phyloP scores from a whole-genome alignment of 2,888 invertebrate genomes.

The Noctua janthe region DNA sequence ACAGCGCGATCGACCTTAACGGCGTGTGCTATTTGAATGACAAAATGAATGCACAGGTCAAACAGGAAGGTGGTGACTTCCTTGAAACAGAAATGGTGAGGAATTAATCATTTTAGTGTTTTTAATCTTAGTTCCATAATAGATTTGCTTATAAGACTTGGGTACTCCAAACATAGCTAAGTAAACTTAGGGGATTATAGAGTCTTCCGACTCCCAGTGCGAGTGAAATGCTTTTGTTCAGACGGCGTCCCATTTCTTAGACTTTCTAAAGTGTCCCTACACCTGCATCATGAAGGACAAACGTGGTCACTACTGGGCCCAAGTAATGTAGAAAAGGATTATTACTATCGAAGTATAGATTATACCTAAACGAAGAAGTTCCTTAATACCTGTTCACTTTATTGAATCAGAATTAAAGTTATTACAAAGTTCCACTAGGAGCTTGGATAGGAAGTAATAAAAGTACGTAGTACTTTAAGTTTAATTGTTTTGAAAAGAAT shows the following conservation, averaged over 20 bases:
- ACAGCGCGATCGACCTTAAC: slow-evolving; percentile 95
- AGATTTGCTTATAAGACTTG: not conserved
- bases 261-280: not conserved
- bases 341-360: no score
- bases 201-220: not conserved
- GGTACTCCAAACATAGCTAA: not conserved
- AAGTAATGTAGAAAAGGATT: not conserved
- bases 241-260: not conserved
- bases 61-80: slow-evolving; percentile 83
- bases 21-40: slow-evolving; percentile 96
- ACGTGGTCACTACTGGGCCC: not conserved
- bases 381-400: not conserved
- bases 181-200: not conserved
- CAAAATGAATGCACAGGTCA: slow-evolving; percentile 89
- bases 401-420: not conserved
- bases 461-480: no score
- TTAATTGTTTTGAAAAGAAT: no score
- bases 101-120: not conserved
- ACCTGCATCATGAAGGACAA: not conserved
- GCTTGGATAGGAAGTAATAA: not conserved
- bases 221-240: not conserved
- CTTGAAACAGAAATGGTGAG: slow-evolving; percentile 83
- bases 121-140: not conserved
- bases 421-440: not conserved
- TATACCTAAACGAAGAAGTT: not conserved